Evolutionary conservation across 2,113 vertebrate species (phyloP).

Genomic region (Microcebus griseorufus): DNA sequence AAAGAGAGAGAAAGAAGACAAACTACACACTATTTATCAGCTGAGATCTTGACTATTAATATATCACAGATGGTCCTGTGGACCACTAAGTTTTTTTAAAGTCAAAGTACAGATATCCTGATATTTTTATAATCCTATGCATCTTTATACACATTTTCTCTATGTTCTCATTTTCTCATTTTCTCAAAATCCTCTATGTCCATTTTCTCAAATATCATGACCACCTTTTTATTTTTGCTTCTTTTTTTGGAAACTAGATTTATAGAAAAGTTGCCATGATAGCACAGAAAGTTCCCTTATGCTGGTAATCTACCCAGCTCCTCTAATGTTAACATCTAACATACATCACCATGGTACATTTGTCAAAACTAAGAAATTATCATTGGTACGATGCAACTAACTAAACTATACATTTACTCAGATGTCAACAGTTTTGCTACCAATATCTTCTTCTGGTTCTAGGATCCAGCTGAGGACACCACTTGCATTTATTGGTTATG

Average conservation of each 20-base stretch:
- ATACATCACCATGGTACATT: not conserved
- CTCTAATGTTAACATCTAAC: not conserved
- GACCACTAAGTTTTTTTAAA: not conserved
- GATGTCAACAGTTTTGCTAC: not conserved
- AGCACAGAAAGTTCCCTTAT: not conserved
- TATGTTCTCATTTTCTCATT: too few relatives aligned
- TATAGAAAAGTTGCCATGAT: not conserved
- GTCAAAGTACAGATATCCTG: not conserved
- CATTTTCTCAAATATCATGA: not conserved
- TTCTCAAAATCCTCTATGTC: not conserved
- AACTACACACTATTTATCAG: not conserved
- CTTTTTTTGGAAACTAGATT: not conserved
- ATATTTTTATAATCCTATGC: not conserved
- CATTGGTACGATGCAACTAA: not conserved
- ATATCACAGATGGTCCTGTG: not conserved
- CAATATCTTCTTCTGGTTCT: not conserved
- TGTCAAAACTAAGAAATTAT: not conserved
- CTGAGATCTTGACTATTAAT: not conserved
- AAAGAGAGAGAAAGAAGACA: not conserved
- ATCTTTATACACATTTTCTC: not conserved
- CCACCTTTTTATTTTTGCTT: not conserved
- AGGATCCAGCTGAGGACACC: not conserved
- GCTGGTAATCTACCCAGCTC: not conserved
- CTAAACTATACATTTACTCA: not conserved
- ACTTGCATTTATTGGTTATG: not conserved